Evolutionary conservation across 2,888 invertebrate genomes (phyloP).

Genomic region (Mythimna albipuncta): DNA sequence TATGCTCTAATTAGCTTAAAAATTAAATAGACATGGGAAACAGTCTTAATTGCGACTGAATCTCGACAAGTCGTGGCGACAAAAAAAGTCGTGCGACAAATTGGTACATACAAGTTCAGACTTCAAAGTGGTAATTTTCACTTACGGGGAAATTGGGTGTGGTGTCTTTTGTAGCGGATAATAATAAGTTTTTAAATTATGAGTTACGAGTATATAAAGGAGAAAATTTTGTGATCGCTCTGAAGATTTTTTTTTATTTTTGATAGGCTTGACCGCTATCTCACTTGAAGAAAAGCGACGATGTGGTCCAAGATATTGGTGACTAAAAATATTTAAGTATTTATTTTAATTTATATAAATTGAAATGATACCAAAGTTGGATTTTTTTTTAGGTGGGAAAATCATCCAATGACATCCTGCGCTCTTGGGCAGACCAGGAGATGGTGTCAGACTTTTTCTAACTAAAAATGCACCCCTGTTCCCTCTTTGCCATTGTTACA

Average conservation of each 20-base stretch:
- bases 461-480: too few species aligned
- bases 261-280: too few species aligned
- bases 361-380: not conserved
- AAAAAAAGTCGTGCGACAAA: constrained; percentile 84
- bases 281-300: too few species aligned
- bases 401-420: too few species aligned
- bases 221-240: not conserved
- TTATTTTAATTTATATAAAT: not conserved
- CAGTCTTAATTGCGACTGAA: constrained; percentile 76
- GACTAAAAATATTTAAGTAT: too few species aligned
- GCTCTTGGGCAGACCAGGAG: too few species aligned
- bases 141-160: constrained; percentile 72
- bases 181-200: constrained; percentile 3
- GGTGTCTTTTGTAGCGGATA: constrained; percentile 61
- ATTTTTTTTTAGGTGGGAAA: too few species aligned
- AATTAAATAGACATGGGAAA: constrained; percentile 74
- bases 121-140: constrained; percentile 74
- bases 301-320: too few species aligned
- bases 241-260: not conserved
- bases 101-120: constrained; percentile 69
- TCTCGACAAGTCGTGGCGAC: constrained; percentile 69
- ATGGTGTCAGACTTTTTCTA: too few species aligned
- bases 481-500: too few species aligned
- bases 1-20: constrained; percentile 65
- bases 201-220: not conserved